Evolutionary conservation across 2,797 vertebrate genomes (phyloP), one percentile per base, ranked within the genome.

Genomic region (Gobio occitaniae): DNA sequence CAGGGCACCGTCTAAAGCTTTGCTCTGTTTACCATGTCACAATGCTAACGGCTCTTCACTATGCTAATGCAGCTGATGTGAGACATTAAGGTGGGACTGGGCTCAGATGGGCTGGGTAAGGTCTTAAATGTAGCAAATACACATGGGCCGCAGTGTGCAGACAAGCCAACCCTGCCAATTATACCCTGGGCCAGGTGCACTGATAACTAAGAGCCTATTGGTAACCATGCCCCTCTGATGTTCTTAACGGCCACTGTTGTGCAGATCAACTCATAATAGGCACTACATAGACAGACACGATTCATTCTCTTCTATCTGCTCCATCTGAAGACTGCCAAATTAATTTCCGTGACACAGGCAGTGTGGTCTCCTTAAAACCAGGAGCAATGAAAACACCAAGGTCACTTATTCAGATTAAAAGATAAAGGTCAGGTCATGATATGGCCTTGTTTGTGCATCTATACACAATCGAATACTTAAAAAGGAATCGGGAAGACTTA

Each of bases 21-120:
- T 89, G 91, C 92, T 93, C 92, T 94, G 94, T 95, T 95, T 94
- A 93, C 92, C 84, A 83, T 88, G 88, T 92, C 93, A 95, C 94
- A 95, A 95, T 93, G 93, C 93, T 95, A 96, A 95, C 93, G 88
- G 93, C 94, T 92, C 96, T 96, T 95, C 93, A 96, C 94, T 95
- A 96, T 96, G 95, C 94, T 95, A 96, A 96, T 96, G 92, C 89
- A 88, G 88, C 92, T 95, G 94, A 95, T 94, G 94, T 91, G 92
- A 94, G 94, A 94, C 93, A 94, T 93, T 94, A 94, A 93, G 71
- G 90, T 93, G 90, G 90, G 89, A 91, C 87, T 92, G 94, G 94
- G 94, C 95, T 96, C 95, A 95, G 95, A 95, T 96, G 95, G 94
- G 92, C 86, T 56, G 84, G 85, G 74, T 90, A 91, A 92, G 92